Conservation (phyloP, 2,113 vertebrate genomes). For the Osmerus mordax region DNA sequence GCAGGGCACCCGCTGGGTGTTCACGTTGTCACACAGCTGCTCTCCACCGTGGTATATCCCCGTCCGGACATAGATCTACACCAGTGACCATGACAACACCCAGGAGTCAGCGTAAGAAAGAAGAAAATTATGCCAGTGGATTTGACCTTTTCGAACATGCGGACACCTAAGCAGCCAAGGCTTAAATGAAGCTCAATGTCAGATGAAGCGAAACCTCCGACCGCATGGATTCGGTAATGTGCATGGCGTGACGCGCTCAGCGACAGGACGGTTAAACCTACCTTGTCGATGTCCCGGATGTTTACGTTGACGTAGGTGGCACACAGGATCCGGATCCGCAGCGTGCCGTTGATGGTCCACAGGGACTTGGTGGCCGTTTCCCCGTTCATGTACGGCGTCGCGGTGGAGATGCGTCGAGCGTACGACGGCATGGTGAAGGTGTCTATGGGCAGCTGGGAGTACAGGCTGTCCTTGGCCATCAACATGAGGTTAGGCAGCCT, state of each 20-base stretch:
- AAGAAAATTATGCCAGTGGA: no score
- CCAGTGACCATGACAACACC: conserved; percentile 38
- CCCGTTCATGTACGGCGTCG: conserved; percentile 98
- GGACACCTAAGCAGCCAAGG: no score
- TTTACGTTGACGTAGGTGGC: conserved; percentile 99
- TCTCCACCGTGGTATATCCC: conserved; percentile 98
- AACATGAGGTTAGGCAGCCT: conserved; percentile 98
- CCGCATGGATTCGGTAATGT: no score
- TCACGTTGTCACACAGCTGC: conserved; percentile 97
- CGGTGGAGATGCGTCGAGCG: conserved; percentile 94
- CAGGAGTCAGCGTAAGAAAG: not conserved
- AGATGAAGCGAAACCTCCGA: no score
- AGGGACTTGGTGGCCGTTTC: conserved; percentile 91
- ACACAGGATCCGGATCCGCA: conserved; percentile 93
- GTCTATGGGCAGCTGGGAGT: conserved; percentile 90
- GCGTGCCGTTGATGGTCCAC: conserved; percentile 85
- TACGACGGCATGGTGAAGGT: conserved; percentile 97
- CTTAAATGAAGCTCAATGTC: no score
- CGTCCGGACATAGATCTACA: conserved; percentile 95
- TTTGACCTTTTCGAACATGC: no score
- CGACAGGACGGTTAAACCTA: conserved; percentile 43
- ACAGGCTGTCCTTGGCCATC: conserved; percentile 98
- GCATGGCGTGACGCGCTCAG: no score
- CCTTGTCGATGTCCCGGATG: conserved; percentile 98
- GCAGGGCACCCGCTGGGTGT: conserved; percentile 95